These are phyloP conservation scores for Epinephelus moara DNA, from an alignment of 2,113 vertebrate species.

Conservation along the genomic window DNA sequence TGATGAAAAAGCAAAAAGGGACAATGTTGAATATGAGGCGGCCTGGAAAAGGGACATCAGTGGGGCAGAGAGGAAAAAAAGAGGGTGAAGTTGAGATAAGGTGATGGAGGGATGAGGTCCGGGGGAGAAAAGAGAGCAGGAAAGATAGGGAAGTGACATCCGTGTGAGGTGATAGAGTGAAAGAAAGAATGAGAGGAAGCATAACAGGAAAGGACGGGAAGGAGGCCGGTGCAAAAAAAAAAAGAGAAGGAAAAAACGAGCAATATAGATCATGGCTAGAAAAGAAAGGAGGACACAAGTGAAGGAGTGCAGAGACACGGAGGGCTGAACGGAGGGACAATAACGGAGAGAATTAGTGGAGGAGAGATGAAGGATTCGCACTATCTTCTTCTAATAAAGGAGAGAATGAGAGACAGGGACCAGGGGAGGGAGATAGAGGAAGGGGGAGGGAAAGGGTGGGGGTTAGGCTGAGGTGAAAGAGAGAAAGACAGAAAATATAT, in stretches of 20 bases:
- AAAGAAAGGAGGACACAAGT: slow-evolving; percentile 59
- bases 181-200: slow-evolving; percentile 55
- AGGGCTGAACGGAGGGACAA: slow-evolving; percentile 63
- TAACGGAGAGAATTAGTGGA: slow-evolving; percentile 78
- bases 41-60: slow-evolving; percentile 47
- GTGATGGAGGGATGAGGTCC: slow-evolving; percentile 66
- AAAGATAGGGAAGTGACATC: slow-evolving; percentile 52
- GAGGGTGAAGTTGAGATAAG: slow-evolving; percentile 54
- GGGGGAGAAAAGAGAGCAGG: slow-evolving; percentile 47
- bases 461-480: slow-evolving; percentile 74
- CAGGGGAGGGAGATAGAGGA: slow-evolving; percentile 56
- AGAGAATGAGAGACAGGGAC: slow-evolving; percentile 80
- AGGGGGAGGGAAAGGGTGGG: slow-evolving; percentile 38
- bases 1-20: slow-evolving; percentile 74
- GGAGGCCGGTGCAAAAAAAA: slow-evolving; percentile 18
- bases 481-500: slow-evolving; percentile 73
- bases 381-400: slow-evolving; percentile 86
- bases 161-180: slow-evolving; percentile 44
- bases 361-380: slow-evolving; percentile 85
- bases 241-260: background rate
- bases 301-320: slow-evolving; percentile 57
- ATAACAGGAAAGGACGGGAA: slow-evolving; percentile 49
- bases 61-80: slow-evolving; percentile 28
- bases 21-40: slow-evolving; percentile 70
- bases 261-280: slow-evolving; percentile 54